phyloP scores from a whole-genome alignment of 92 coral and sea anemone genomes.

The Umimayanthus kanabou region DNA sequence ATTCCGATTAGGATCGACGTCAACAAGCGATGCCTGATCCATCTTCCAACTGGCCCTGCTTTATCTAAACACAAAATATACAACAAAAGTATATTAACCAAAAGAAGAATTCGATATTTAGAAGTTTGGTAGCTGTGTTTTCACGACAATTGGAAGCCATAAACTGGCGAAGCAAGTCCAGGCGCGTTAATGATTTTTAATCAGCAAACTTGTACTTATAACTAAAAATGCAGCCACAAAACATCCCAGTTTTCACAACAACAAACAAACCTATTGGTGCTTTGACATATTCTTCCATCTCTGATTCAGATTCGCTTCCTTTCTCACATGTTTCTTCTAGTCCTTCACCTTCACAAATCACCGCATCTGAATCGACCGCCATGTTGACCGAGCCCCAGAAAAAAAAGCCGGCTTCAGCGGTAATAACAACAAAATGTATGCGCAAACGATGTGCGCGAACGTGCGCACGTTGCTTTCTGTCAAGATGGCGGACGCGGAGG shows the following conservation, averaged over 20 bases:
- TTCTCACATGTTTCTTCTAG: constrained; percentile 81
- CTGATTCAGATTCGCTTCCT: constrained; percentile 78
- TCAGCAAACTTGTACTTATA: neutral
- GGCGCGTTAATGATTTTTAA: too few relatives aligned
- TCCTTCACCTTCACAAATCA: constrained; percentile 70
- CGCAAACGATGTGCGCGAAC: constrained; percentile 38
- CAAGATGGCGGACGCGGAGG: constrained; percentile 99
- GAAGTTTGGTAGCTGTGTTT: neutral
- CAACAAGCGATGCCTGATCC: constrained; percentile 96
- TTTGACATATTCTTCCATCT: constrained; percentile 71
- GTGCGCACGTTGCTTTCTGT: constrained; percentile 68
- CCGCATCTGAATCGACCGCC: constrained; percentile 71
- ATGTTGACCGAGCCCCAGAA: constrained; percentile 63
- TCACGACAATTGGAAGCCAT: constrained; percentile 14
- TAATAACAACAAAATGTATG: constrained; percentile 5
- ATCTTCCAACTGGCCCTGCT: constrained; percentile 92
- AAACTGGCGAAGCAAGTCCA: neutral
- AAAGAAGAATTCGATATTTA: neutral
- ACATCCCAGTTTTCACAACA: neutral
- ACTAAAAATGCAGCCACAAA: neutral
- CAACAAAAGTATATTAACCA: neutral
- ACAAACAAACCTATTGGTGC: constrained; percentile 92
- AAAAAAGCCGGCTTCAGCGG: constrained; percentile 36
- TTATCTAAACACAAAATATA: constrained; percentile 69
- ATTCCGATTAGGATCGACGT: constrained; percentile 92